Base-by-base conservation (phyloP, 2,888 invertebrate genomes). In the Dasysyrphus albostriatus region DNA sequence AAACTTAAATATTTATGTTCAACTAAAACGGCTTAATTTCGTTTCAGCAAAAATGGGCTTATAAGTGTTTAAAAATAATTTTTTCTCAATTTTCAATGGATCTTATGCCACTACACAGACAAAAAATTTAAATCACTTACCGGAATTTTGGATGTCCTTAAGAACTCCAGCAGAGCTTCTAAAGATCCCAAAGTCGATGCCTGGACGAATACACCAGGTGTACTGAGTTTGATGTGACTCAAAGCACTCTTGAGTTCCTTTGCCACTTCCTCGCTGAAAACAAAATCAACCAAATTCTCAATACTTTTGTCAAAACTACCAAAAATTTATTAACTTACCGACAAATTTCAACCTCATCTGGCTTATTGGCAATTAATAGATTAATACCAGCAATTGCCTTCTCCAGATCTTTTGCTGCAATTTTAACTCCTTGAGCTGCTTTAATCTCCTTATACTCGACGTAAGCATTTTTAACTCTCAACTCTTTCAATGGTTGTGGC, bases 141-240 rank as follows among this genome's bases (percentile, higher is more conserved):
- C 91, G 99, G 98, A 92, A 99, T 98, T 93, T 97, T 97, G 88
- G 98, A 98, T 73, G 96, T 95, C 89, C 95, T 95, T 73, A 99
- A 94, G 93, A 98, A 99, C 92, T 98, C 98, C 6, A 99, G 94
- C 75, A 99, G 93, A 0, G 99, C 99, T 93, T 99, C 99, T 10
- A 99, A 94, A 0, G 99, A 99, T 8, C 99, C 99, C 7, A 99
- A 94, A n/a, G 99, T 99, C 1, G 99, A 99, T 0, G 99, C 99
- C 91, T 99, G 99, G n/a, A 99, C 99, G 93, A 98, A 99, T 56
- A 99, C 99, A 58, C 99, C 99, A 87, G 97, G 95, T 89, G 97
- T 97, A 47, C 96, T 95, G 88, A 98, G 93, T 92, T 98, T 98
- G 91, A 99, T 99, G 39, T 97, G 96, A 72, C 97, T 97, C 67